phyloP scores from a whole-genome alignment of 2,888 invertebrate species.

The Myathropa florea region DNA sequence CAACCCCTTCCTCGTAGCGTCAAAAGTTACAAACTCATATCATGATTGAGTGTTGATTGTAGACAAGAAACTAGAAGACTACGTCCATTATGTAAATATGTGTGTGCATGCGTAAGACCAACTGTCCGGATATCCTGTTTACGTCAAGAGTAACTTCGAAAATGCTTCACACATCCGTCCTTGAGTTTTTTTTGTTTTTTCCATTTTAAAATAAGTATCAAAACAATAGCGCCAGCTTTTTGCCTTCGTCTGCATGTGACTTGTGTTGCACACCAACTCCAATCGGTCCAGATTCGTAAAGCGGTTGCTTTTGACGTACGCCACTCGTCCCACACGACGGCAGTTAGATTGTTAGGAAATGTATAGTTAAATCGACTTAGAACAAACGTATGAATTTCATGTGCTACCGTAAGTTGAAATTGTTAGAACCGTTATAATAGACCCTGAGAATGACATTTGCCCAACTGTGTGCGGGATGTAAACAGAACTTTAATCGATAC shows the following conservation, averaged over 20 bases:
- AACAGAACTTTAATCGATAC: neutral
- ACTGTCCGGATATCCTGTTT: constrained; percentile 20
- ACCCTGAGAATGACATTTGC: neutral
- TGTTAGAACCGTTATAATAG: neutral
- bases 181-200: constrained; percentile 49
- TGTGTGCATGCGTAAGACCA: neutral
- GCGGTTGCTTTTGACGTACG: constrained; percentile 48
- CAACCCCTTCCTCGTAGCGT: neutral
- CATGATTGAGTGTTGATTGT: constrained; percentile 3
- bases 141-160: constrained; percentile 43
- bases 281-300: constrained; percentile 33
- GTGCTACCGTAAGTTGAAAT: neutral
- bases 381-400: neutral
- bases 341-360: constrained; percentile 23
- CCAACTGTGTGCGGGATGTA: neutral
- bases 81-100: constrained; percentile 47
- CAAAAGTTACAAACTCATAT: constrained; percentile 30
- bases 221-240: neutral
- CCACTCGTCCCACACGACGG: constrained; percentile 1
- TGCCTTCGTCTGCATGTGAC: neutral
- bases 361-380: constrained; percentile 16
- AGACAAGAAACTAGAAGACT: constrained; percentile 23
- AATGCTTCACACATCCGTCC: constrained; percentile 58
- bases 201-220: neutral
- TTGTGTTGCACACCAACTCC: neutral